Evolutionary conservation across 2,888 invertebrate species (phyloP).

Genomic region (Catocala fraxini): DNA sequence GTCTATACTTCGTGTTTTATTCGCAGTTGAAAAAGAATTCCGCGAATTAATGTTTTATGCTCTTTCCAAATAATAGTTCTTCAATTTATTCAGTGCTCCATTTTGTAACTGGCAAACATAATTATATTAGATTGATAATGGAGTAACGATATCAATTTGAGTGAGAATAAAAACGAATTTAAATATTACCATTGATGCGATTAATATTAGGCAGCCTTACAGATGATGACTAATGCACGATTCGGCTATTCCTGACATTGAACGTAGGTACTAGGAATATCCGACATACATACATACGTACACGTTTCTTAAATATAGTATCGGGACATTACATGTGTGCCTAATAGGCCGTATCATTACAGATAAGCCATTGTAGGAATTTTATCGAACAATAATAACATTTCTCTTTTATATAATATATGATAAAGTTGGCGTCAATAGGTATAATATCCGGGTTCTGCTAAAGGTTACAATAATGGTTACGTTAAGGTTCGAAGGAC

Average conservation of each 20-base stretch:
- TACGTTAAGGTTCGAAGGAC: too few relatives aligned
- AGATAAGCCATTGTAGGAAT: conserved; percentile 12
- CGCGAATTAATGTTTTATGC: not conserved
- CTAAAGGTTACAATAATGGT: not conserved
- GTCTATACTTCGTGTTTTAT: conserved; percentile 11
- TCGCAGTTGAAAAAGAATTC: not conserved
- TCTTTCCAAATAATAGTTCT: not conserved
- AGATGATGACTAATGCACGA: too few relatives aligned
- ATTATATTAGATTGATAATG: too few relatives aligned
- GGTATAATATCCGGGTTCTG: not conserved
- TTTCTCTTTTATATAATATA: conserved; percentile 4
- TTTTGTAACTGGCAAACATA: too few relatives aligned
- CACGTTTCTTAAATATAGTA: conserved; percentile 4
- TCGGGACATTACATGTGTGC: conserved; percentile 7
- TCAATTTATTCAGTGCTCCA: not conserved
- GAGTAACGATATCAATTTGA: too few relatives aligned
- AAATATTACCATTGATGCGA: too few relatives aligned
- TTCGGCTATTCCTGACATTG: not conserved
- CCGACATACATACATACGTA: not conserved
- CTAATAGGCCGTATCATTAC: conserved; percentile 3
- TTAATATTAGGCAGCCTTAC: too few relatives aligned
- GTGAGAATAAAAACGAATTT: too few relatives aligned
- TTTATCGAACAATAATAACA: conserved; percentile 11
- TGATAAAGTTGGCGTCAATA: not conserved
- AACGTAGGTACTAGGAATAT: conserved; percentile 2